Conservation (phyloP, 2,113 vertebrate species). For the Leptosomus discolor region DNA sequence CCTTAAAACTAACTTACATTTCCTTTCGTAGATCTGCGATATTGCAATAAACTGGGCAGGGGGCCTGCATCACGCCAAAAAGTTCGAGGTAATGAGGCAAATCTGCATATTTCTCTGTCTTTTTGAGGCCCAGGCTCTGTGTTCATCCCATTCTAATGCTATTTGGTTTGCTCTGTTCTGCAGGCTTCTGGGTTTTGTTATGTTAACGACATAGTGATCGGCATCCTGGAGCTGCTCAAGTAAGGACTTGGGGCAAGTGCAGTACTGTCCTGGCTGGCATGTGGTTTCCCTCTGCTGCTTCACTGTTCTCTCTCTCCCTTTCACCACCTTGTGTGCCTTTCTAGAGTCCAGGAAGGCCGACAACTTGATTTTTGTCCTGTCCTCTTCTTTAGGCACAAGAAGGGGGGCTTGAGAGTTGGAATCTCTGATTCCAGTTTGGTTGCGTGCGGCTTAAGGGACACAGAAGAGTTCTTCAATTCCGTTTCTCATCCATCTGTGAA, state of each 20-base stretch:
- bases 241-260: slow-evolving; percentile 65
- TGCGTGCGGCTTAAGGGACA: neutral
- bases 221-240: slow-evolving; percentile 97
- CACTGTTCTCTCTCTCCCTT: neutral
- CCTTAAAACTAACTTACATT: neutral
- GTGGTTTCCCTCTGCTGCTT: neutral
- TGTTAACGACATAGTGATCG: slow-evolving; percentile 98
- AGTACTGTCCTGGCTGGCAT: neutral
- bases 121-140: neutral
- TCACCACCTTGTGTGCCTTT: neutral
- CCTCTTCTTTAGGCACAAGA: neutral
- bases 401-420: neutral
- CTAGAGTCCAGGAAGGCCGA: neutral
- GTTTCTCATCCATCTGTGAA: neutral
- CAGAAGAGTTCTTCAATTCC: neutral
- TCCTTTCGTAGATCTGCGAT: slow-evolving; percentile 88
- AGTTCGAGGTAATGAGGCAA: slow-evolving; percentile 89
- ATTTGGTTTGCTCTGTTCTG: neutral
- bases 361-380: neutral
- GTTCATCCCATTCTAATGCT: neutral
- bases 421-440: neutral
- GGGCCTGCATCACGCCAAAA: slow-evolving; percentile 96
- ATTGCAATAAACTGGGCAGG: slow-evolving; percentile 99
- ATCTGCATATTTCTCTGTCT: neutral
- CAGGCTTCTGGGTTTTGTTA: slow-evolving; percentile 98